A percentile compares a stretch with the other conserved stretches of the same genome.
These are phyloP conservation scores for Erynnis tages DNA, from an alignment of 2,888 invertebrate species.

Conservation along the genomic window DNA sequence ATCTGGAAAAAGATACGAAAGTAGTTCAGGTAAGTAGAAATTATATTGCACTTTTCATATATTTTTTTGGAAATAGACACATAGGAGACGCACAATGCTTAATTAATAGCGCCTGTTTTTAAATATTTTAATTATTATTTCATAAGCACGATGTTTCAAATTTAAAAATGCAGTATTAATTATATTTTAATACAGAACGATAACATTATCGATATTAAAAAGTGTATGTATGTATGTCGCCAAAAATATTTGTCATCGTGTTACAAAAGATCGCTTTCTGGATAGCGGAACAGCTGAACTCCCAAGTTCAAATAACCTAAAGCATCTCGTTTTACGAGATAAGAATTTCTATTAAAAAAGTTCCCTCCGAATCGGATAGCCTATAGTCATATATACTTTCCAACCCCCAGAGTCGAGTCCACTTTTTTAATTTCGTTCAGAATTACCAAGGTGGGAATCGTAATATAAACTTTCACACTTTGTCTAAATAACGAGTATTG, in stretches of 20 bases:
- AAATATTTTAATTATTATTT: no score
- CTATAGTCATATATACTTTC: constrained; percentile 23
- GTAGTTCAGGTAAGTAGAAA: constrained; percentile 88
- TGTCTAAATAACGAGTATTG: constrained; percentile 28
- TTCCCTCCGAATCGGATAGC: constrained; percentile 44
- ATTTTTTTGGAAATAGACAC: no score
- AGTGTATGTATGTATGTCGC: no score
- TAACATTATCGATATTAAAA: no score
- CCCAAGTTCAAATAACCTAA: constrained; percentile 55
- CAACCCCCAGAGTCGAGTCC: constrained; percentile 8
- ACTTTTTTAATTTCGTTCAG: constrained; percentile 24
- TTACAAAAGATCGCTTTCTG: constrained; percentile 53
- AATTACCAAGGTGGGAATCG: constrained; percentile 21
- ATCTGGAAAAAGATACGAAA: constrained; percentile 96
- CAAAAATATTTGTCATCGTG: no score
- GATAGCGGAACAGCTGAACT: constrained; percentile 46
- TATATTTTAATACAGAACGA: no score
- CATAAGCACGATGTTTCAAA: no score
- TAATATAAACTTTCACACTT: constrained; percentile 26
- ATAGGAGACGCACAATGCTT: no score
- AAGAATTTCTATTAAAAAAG: constrained; percentile 66
- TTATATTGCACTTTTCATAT: no score
- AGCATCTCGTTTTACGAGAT: constrained; percentile 48
- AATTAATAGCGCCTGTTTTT: no score
- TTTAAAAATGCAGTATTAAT: no score